Evolutionary conservation across 2,113 vertebrate genomes (phyloP), one percentile per base, ranked within the genome.

Genomic region (Eulacestoma nigropectus): DNA sequence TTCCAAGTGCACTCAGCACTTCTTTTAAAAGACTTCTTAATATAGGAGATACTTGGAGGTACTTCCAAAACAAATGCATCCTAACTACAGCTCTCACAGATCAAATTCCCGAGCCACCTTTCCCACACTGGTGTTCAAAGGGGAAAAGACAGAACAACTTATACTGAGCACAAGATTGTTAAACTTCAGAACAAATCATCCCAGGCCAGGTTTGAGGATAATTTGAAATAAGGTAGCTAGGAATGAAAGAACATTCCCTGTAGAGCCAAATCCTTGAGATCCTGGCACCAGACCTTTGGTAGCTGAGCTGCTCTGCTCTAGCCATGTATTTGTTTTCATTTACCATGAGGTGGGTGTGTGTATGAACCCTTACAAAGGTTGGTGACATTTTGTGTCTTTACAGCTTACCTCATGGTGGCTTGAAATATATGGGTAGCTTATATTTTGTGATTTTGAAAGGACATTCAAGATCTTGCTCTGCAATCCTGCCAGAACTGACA

Each of bases 61-160:
- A 21, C 52, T 74, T 75, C 87, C 75, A 70, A 93, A 87, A 89
- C 75, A 85, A 93, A 76, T 3, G 7, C 69, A 39, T 76, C 67
- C 63, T 62, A 57, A 85, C 53, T 80, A 30, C 60, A 52, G 6
- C 25, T 96, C 47, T 91, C 42, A 35, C 16, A 16, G 52, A 30
- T 95, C 72, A 84, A 17, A 68, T 85, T 93, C 79, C 74, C 78
- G 30, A 84, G n/a, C 64, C 60, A 90, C 88, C 83, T 93, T 96
- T 93, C 76, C 85, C 80, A 84, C 73, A 35, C 52, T 77, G 46
- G 13, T 59, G 30, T 88, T 93, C 79, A 64, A 7, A 8, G 57
- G 26, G 47, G 32, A 81, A 75, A 72, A 68, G 56, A 42, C 33
- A 17, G 26, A 90, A 41, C 7, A 37, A 59, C 41, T 81, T 74